Evolutionary conservation across 2,113 vertebrate genomes (phyloP), one percentile per base, ranked within the genome.

Genomic region (Clupea harengus): DNA sequence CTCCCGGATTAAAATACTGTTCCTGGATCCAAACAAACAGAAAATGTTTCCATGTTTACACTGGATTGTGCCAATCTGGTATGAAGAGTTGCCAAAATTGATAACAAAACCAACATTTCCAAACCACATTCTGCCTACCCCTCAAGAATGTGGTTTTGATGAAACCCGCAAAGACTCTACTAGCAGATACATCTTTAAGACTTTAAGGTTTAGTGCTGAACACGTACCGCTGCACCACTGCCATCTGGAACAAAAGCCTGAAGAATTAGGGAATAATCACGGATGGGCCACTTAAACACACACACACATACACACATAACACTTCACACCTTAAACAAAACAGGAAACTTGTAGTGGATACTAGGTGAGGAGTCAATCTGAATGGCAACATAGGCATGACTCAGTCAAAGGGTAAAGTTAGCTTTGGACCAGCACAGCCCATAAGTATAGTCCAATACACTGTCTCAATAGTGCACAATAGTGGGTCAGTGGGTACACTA

Each of bases 81-180:
- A 15, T 75, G 1, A 64, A 64, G 67, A 75, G 67, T 75, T 32
- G 25, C 22, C 5, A 39, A 39, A 57, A 57, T 57, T 75, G 25
- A 10, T 28, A 28, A 25, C 64, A 67, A 10, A 32, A 32, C 25
- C 10, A 28, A 25, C 64, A 67, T 28, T 13, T 13, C 25, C 10
- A 9, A 32, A 15, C 67, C 25, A 28, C 11, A 75, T 78, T 39
- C 25, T 78, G 25, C 7, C 49, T 81, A 83, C 84, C 50, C 32
- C 87, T 86, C 67, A 86, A 82, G 81, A 32, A 60, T 45, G n/a
- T 85, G 84, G 44, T 84, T 88, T 54, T 84, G 54, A 2, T 39
- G 28, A 39, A 32, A 83, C 84, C 75, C 39, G 1, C 45, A n/a
- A 8, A 45, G 49, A 81, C 44, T 18, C 47, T 0, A 28, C 52